Evolutionary conservation across 23 tunicate species (phyloP), one percentile per base, ranked within the genome.

Genomic region (Trididemnum nubilum): DNA sequence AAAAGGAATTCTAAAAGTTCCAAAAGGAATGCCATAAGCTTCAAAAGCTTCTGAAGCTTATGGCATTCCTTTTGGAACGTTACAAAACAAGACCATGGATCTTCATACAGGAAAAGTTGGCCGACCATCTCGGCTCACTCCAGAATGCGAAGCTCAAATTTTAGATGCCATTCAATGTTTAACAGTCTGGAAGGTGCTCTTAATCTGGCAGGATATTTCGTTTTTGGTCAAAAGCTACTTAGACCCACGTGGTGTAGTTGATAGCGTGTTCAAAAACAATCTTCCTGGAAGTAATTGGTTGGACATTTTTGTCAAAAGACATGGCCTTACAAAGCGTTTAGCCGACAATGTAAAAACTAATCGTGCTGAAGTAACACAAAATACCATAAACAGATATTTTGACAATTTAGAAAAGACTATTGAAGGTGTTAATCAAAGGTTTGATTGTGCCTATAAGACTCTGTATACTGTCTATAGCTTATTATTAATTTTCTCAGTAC

Each of bases 41-140:
- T 15, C 32, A 26, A 51, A 49, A 25, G 80, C 80, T 5, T 38
- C 80, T 5, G 49, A 75, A 51, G 19, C 25, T 18, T 75, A 23
- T 28, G 49, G 49, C 15, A 49, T 75, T 9, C 80, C 80, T 9
- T 75, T 49, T 49, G 80, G 72, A 75, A 75, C 80, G 3, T 26
- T 75, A 7, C 64, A 27, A 4, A 5, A 75, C 32, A 75, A 75
- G 28, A 5, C 33, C 15, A 69, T 29, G 33, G 64, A 33, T 49
- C 27, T 51, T 12, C 63, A 49, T 25, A 3, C 64, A 21, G 33
- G 33, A 51, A 75, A 24, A 24, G 69, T 75, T 50, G 80, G 80
- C 9, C 7, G 80, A 5, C 80, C 80, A 49, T 21, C 22, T 29
- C 38, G 39, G 5, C 75, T 69, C 15, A 29, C 38, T 30, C 9